phyloP scores from a whole-genome alignment of 1,140 invertebrate species.

The Gonioctena quinquepunctata region DNA sequence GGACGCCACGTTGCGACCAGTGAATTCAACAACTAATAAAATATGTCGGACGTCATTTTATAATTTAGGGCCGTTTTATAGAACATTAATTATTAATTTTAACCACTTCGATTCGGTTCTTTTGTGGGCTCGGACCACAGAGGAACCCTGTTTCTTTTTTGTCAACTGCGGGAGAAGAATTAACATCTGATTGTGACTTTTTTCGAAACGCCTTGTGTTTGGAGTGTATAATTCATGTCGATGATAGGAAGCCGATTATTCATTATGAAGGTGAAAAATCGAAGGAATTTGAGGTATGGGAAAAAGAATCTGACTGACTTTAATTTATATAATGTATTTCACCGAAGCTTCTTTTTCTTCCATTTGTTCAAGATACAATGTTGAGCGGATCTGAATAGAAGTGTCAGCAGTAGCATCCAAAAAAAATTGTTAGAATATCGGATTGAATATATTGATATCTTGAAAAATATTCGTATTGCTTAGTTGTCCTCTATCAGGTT shows the following conservation, averaged over 20 bases:
- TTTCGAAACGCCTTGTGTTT: conserved; percentile 8
- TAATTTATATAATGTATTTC: neutral
- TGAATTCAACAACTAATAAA: conserved; percentile 43
- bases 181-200: conserved; percentile 16
- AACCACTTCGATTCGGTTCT: conserved; percentile 32
- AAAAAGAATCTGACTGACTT: neutral
- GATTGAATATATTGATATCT: no score
- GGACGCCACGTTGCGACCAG: conserved; percentile 23
- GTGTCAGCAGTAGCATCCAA: no score
- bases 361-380: no score
- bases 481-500: no score
- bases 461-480: no score
- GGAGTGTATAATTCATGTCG: conserved; percentile 19
- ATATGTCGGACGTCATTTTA: conserved; percentile 39
- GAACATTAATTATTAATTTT: conserved; percentile 45
- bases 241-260: conserved; percentile 15
- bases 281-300: conserved; percentile 6
- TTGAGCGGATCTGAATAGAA: no score
- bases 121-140: conserved; percentile 27
- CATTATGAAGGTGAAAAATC: conserved; percentile 16
- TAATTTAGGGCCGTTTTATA: conserved; percentile 38
- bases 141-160: conserved; percentile 29
- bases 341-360: neutral
- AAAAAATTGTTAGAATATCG: no score
- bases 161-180: conserved; percentile 16